Conservation (phyloP, 2,113 vertebrate genomes). For the Pluvianellus socialis region DNA sequence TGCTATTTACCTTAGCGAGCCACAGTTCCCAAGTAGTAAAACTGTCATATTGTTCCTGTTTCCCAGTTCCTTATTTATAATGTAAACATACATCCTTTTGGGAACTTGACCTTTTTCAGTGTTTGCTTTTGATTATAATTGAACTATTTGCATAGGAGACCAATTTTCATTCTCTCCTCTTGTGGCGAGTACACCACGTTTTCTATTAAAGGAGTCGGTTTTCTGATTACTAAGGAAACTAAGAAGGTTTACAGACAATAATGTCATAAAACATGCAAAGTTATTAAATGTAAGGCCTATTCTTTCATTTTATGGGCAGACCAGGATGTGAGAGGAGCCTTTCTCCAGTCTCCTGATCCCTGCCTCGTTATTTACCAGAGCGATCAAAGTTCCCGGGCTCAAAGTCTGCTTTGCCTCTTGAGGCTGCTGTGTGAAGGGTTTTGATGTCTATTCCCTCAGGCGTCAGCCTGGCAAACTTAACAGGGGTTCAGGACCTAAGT, state of each 20-base stretch:
- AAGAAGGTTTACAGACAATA: conserved; percentile 47
- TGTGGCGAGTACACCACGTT: not conserved
- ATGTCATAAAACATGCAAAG: conserved; percentile 51
- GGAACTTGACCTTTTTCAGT: conserved; percentile 51
- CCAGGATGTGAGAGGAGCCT: not conserved
- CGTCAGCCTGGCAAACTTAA: not conserved
- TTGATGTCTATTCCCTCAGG: not conserved
- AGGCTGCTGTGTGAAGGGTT: not conserved
- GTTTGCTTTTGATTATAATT: conserved; percentile 25
- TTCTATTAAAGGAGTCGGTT: not conserved
- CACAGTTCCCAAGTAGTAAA: not conserved
- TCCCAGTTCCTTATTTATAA: conserved; percentile 64
- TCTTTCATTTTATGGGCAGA: conserved; percentile 35
- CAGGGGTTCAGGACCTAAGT: not conserved
- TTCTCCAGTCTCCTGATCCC: not conserved
- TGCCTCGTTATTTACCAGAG: not conserved
- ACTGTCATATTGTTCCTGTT: conserved; percentile 30
- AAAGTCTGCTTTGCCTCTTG: not conserved
- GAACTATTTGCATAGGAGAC: conserved; percentile 63
- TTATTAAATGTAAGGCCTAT: conserved; percentile 4
- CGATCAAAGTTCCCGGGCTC: not conserved
- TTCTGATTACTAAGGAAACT: conserved; percentile 42
- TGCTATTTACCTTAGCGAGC: not conserved
- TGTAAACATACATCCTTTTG: conserved; percentile 52
- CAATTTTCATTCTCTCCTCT: conserved; percentile 34